These are phyloP conservation scores for Tragelaphus imberbis DNA, from an alignment of 2,113 vertebrate species.

Conservation along the genomic window DNA sequence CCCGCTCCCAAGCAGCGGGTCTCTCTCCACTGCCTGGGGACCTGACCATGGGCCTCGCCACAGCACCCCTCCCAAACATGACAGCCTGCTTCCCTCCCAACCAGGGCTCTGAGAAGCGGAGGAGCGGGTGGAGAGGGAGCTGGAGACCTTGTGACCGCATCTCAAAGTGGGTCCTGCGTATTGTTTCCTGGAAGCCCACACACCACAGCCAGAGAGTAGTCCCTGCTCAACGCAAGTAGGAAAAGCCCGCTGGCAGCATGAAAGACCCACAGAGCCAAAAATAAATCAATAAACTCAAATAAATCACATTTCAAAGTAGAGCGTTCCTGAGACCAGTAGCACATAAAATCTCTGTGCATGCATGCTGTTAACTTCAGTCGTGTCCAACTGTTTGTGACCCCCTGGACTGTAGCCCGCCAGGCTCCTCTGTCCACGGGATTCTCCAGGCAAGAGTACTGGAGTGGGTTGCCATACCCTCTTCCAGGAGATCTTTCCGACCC, in stretches of 20 bases:
- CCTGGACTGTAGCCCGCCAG: not conserved
- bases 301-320: not conserved
- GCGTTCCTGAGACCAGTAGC: not conserved
- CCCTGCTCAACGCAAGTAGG: accelerated
- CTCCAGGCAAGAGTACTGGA: not conserved
- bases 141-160: not conserved
- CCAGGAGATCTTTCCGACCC: not conserved
- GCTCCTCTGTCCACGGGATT: not conserved
- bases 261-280: not conserved
- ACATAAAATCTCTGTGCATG: not conserved
- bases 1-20: not conserved
- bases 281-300: not conserved
- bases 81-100: not conserved
- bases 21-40: not conserved
- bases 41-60: not conserved
- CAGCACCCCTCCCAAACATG: not conserved
- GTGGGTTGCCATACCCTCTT: accelerated
- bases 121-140: accelerated
- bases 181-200: not conserved
- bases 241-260: not conserved
- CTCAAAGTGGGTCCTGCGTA: not conserved
- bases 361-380: not conserved
- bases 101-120: not conserved
- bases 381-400: not conserved
- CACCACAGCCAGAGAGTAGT: not conserved